A percentile compares a stretch with the other conserved stretches of the same genome.
phyloP scores from a whole-genome alignment of 2,113 vertebrate genomes.

The Cinclus mexicanus region DNA sequence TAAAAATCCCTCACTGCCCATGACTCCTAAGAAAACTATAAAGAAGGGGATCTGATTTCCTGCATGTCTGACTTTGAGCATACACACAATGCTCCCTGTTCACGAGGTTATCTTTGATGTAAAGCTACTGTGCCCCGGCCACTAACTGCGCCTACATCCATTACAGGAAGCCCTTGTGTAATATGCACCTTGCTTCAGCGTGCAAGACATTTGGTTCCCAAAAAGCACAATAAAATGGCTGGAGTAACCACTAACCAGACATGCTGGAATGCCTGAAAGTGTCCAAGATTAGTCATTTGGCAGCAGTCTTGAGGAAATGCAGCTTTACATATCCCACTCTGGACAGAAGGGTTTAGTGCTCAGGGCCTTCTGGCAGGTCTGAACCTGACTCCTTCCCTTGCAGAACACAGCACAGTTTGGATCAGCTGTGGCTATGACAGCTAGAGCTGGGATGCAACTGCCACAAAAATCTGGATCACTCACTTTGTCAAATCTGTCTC shows the following conservation, averaged over 20 bases:
- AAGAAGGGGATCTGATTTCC: background rate
- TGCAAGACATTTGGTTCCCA: conserved; percentile 29
- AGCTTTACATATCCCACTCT: conserved; percentile 31
- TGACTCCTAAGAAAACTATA: background rate
- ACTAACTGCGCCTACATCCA: background rate
- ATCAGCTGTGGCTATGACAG: background rate
- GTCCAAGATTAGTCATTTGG: conserved; percentile 58
- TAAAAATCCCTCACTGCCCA: background rate
- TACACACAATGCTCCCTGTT: background rate
- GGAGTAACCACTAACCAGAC: conserved; percentile 55
- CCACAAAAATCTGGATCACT: background rate
- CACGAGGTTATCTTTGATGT: background rate
- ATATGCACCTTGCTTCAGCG: conserved; percentile 15
- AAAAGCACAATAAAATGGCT: conserved; percentile 16
- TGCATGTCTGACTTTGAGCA: background rate
- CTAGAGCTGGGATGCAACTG: background rate
- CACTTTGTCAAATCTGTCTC: background rate
- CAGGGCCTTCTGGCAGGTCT: background rate
- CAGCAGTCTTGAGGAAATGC: conserved; percentile 11
- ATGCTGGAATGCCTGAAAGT: conserved; percentile 56
- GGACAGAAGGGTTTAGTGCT: conserved; percentile 36
- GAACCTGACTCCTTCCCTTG: background rate
- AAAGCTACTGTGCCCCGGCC: background rate
- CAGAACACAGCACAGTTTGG: background rate
- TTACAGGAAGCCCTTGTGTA: background rate